Conservation (phyloP, 2,888 invertebrate genomes). For the Drosophila emarginata region DNA sequence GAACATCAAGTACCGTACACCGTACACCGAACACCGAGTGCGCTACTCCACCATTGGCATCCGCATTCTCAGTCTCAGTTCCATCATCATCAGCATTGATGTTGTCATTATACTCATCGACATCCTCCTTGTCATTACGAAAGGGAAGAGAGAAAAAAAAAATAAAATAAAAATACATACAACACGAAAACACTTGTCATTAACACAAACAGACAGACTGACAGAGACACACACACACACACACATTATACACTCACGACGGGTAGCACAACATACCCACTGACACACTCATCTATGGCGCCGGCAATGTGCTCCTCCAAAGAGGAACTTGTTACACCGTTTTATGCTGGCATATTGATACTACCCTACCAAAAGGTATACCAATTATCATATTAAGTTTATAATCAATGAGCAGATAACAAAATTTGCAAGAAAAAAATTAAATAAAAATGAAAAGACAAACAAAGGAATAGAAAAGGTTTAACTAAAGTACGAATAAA, state of each 20-base stretch:
- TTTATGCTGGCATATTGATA: background rate
- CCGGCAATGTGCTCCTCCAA: constrained; percentile 27
- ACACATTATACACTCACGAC: background rate
- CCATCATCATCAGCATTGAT: constrained; percentile 67
- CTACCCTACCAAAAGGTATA: background rate
- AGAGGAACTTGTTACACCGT: constrained; percentile 5
- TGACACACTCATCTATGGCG: constrained; percentile 36
- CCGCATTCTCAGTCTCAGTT: constrained; percentile 8
- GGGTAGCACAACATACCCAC: background rate
- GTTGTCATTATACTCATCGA: constrained; percentile 77
- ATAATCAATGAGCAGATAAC: background rate
- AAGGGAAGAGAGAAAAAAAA: constrained; percentile 56
- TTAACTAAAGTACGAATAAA: too few relatives aligned
- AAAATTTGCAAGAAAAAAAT: background rate
- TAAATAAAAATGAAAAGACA: background rate
- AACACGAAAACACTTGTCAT: constrained; percentile 75
- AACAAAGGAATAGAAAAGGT: too few relatives aligned
- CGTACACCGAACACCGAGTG: background rate
- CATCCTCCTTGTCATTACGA: constrained; percentile 74
- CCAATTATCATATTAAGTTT: background rate
- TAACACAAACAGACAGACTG: constrained; percentile 67
- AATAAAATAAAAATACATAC: constrained; percentile 29
- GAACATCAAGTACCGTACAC: background rate
- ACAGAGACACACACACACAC: constrained; percentile 26
- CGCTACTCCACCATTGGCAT: constrained; percentile 10